These are phyloP conservation scores for Neodiprion fabricii DNA, from an alignment of 1,140 invertebrate species.

Conservation along the genomic window DNA sequence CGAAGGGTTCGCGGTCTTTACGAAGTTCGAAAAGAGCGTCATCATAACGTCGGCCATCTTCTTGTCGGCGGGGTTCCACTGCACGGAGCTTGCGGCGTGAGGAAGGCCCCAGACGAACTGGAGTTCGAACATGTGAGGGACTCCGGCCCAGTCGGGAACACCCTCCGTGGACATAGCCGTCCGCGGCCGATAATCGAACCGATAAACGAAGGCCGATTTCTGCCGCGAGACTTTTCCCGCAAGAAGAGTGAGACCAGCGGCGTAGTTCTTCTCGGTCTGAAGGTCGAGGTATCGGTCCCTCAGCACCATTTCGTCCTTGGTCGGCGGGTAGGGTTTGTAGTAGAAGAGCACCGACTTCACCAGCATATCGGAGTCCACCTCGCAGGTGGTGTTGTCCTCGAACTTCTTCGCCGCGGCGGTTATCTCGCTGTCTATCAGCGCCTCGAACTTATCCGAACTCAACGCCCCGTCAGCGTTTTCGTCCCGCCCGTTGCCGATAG, in stretches of 20 bases:
- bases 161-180: slow-evolving; percentile 67
- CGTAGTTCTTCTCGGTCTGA: slow-evolving; percentile 76
- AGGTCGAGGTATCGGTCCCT: slow-evolving; percentile 70
- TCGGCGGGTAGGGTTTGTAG: slow-evolving; percentile 71
- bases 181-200: slow-evolving; percentile 77
- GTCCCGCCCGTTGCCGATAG: slow-evolving; percentile 55
- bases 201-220: slow-evolving; percentile 70
- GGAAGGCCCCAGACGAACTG: slow-evolving; percentile 81
- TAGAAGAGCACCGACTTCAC: slow-evolving; percentile 77
- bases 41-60: slow-evolving; percentile 78
- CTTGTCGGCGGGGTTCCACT: slow-evolving; percentile 79
- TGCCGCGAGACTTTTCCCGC: slow-evolving; percentile 69
- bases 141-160: slow-evolving; percentile 75
- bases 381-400: slow-evolving; percentile 69
- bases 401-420: slow-evolving; percentile 53
- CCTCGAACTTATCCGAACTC: slow-evolving; percentile 65
- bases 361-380: slow-evolving; percentile 72
- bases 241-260: slow-evolving; percentile 70
- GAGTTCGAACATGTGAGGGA: slow-evolving; percentile 80
- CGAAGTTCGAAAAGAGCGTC: slow-evolving; percentile 78
- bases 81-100: slow-evolving; percentile 64
- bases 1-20: slow-evolving; percentile 73
- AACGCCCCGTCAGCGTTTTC: slow-evolving; percentile 62
- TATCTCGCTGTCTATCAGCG: slow-evolving; percentile 65
- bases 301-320: slow-evolving; percentile 64